Percentiles rank a stretch among this genome's conserved stretches.
Conservation (phyloP, 2,888 invertebrate genomes). For the Saturnia japonica region DNA sequence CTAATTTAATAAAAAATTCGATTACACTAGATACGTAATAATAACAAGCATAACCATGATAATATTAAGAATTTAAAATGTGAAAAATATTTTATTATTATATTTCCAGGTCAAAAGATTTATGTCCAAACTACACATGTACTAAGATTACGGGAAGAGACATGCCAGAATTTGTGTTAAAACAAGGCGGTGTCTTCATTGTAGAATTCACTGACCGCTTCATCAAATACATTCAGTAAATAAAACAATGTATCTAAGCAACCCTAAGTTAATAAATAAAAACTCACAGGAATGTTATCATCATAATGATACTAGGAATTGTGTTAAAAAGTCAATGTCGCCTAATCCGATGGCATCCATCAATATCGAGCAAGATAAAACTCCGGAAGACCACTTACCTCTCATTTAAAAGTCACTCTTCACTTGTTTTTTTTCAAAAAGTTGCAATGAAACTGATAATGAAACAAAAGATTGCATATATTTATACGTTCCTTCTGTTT, state of each 20-base stretch:
- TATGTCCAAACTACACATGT: not conserved
- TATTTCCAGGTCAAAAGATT: not conserved
- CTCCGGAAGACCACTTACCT: slow-evolving; percentile 37
- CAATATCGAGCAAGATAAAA: slow-evolving; percentile 10
- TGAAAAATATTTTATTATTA: not conserved
- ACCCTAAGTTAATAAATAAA: not conserved
- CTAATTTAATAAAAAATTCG: not conserved
- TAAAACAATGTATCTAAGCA: not conserved
- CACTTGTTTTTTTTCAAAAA: slow-evolving; percentile 29
- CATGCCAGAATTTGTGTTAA: not conserved
- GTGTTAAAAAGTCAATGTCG: not conserved
- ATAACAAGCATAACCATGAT: not conserved
- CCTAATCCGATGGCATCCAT: not conserved
- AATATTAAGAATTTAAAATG: not conserved
- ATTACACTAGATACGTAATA: not conserved
- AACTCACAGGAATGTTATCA: not conserved
- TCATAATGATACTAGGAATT: not conserved
- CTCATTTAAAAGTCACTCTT: slow-evolving; percentile 39
- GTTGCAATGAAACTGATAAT: slow-evolving; percentile 41
- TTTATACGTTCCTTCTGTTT: slow-evolving; percentile 42
- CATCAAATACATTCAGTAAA: not conserved
- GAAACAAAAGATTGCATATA: slow-evolving; percentile 36
- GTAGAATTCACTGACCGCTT: not conserved
- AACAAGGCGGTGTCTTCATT: not conserved
- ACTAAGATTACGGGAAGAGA: not conserved